Conservation (phyloP, 2,888 invertebrate genomes). For the Trissolcus brochymenae region DNA sequence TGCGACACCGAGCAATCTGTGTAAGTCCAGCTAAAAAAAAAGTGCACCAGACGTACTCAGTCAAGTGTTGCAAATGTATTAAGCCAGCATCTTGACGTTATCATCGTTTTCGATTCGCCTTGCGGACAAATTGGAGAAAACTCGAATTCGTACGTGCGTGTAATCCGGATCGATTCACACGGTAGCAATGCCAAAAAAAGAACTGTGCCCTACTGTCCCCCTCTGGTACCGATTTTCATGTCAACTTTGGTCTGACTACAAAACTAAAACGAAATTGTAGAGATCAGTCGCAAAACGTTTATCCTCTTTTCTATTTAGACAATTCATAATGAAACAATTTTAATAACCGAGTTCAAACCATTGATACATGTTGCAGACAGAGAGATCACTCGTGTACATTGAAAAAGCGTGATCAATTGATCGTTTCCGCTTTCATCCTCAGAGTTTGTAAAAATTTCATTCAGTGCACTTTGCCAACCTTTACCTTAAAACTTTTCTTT, state of each 20-base stretch:
- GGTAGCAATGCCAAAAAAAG: constrained; percentile 42
- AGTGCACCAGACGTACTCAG: constrained; percentile 40
- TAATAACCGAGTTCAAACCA: too few species aligned
- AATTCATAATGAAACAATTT: too few species aligned
- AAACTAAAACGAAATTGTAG: too few species aligned
- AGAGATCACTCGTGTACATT: too few species aligned
- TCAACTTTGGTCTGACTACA: neutral
- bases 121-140: constrained; percentile 60
- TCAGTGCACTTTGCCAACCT: constrained; percentile 23
- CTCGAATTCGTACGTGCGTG: constrained; percentile 63
- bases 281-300: too few species aligned
- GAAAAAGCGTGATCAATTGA: constrained; percentile 65
- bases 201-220: constrained; percentile 42
- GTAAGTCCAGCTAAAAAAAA: constrained; percentile 27
- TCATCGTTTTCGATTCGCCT: constrained; percentile 54
- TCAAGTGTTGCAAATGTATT: constrained; percentile 53
- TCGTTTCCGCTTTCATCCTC: constrained; percentile 65
- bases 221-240: constrained; percentile 19
- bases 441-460: constrained; percentile 36
- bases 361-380: too few species aligned
- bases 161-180: constrained; percentile 56
- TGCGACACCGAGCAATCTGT: constrained; percentile 35
- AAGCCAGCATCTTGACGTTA: constrained; percentile 30
- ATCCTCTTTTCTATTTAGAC: too few species aligned
- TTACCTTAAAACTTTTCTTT: too few species aligned